These are phyloP conservation scores for Alligator sinensis DNA, from an alignment of 2,113 vertebrate genomes.

Conservation along the genomic window DNA sequence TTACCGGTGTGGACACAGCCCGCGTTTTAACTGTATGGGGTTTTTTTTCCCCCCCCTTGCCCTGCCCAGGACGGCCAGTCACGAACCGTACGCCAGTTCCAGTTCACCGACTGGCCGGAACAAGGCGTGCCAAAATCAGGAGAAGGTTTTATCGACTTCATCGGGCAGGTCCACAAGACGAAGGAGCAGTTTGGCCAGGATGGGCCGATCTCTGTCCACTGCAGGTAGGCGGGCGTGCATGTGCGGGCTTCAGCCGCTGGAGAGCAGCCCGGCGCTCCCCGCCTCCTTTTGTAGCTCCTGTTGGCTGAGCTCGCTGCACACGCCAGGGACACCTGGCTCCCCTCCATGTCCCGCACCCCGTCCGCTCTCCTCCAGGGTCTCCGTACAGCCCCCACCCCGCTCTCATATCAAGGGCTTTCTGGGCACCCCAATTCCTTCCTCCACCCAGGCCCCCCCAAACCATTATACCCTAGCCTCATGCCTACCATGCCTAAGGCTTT, in stretches of 20 bases:
- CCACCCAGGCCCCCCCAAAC: no score
- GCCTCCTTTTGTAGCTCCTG: not conserved
- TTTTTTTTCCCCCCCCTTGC: not conserved
- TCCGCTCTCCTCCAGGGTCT: no score
- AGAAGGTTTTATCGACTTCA: constrained; percentile 98
- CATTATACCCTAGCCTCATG: no score
- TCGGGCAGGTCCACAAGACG: constrained; percentile 98
- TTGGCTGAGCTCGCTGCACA: not conserved
- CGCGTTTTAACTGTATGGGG: accelerated
- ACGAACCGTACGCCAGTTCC: constrained; percentile 96
- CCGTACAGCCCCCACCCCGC: no score
- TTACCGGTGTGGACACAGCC: accelerated
- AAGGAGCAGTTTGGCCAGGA: constrained; percentile 99
- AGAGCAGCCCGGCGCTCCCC: not conserved
- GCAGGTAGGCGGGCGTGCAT: constrained; percentile 81
- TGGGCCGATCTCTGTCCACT: constrained; percentile 97
- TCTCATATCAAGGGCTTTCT: no score
- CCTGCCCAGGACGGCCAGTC: constrained; percentile 93
- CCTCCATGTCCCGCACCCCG: not conserved
- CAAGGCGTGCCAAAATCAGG: constrained; percentile 97
- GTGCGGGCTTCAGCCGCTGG: accelerated
- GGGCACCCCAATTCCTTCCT: no score
- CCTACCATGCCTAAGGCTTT: not conserved
- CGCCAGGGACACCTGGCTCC: not conserved
- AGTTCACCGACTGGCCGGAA: constrained; percentile 99